A percentile compares a stretch with the other conserved stretches of the same genome.
phyloP scores from a whole-genome alignment of 2,797 vertebrate species.

The Artibeus jamaicensis region DNA sequence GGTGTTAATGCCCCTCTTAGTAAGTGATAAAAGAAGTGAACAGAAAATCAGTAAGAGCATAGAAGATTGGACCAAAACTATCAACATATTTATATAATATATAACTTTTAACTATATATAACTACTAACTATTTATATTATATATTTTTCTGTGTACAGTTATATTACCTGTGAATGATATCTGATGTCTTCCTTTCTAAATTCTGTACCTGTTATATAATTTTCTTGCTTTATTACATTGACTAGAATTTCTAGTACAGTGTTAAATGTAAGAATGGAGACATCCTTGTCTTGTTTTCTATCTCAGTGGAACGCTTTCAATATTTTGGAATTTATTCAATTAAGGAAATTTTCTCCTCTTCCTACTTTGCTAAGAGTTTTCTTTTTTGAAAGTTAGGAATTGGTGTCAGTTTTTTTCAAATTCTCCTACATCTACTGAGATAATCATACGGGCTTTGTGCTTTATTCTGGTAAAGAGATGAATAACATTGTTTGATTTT shows the following conservation, averaged over 20 bases:
- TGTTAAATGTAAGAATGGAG: neutral
- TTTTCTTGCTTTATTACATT: neutral
- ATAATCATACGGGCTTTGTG: neutral
- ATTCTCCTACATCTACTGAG: neutral
- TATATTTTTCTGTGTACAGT: neutral
- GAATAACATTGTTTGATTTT: neutral
- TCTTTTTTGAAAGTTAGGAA: neutral
- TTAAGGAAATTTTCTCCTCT: neutral
- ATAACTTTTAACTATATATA: neutral
- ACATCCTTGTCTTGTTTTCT: neutral
- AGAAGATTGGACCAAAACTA: neutral
- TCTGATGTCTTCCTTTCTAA: neutral
- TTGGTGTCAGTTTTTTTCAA: conserved; percentile 3
- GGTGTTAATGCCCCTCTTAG: neutral
- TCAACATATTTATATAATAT: neutral
- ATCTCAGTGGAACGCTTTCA: neutral
- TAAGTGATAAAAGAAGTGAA: neutral
- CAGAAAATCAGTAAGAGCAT: neutral
- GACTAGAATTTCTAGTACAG: neutral
- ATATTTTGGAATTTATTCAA: neutral
- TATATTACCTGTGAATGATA: neutral
- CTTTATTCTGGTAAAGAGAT: neutral
- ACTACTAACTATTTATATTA: neutral
- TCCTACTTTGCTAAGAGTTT: neutral
- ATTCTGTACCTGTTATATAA: neutral